Evolutionary conservation across 2,113 vertebrate genomes (phyloP), one percentile per base, ranked within the genome.

Genomic region (Rhipidura dahli): DNA sequence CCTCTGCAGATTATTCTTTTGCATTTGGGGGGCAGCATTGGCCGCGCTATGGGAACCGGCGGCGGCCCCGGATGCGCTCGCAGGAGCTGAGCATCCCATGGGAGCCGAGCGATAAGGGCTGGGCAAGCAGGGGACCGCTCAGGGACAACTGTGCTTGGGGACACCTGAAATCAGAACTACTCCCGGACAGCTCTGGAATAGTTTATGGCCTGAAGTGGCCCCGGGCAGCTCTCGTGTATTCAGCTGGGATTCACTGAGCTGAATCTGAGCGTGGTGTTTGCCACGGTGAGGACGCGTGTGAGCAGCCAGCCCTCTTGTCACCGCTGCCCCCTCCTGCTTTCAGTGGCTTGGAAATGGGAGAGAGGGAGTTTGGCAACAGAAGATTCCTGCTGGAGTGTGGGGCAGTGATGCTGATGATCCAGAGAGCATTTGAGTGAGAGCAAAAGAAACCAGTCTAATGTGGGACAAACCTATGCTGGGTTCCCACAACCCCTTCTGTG

Each of bases 1-100:
- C 7, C 20, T 33, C 35, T 3, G 71, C 45, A 11, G 59, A 11
- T 4, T 16, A 26, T 89, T 89, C 91, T 61, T 19, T 35, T 21
- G 91, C 93, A 60, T 89, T 94, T 26, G 91, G 96, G 96, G 81
- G 96, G 96, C 94, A 95, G 96, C 89, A 95, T 92, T 70, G 91
- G 76, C 96, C n/a, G 4, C 0, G 15, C 54, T 40, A 53, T 35
- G 76, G 66, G 39, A 18, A 47, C 33, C 14, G 22, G 54, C 39
- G 20, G 73, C 66, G 24, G 50, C 30, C 22, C 57, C 0, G 15
- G 64, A 40, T 30, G 54, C 1, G 44, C 50, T 53, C 3, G 1
- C 33, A 35, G 59, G 61, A 87, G 69, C 40, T 28, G 47, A 0
- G 45, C 59, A n/a, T 42, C 31, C 63, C 53, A 7, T 1, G 11